Evolutionary conservation across 2,113 vertebrate species (phyloP), one percentile per base, ranked within the genome.

Genomic region (Chlamydotis undulata): DNA sequence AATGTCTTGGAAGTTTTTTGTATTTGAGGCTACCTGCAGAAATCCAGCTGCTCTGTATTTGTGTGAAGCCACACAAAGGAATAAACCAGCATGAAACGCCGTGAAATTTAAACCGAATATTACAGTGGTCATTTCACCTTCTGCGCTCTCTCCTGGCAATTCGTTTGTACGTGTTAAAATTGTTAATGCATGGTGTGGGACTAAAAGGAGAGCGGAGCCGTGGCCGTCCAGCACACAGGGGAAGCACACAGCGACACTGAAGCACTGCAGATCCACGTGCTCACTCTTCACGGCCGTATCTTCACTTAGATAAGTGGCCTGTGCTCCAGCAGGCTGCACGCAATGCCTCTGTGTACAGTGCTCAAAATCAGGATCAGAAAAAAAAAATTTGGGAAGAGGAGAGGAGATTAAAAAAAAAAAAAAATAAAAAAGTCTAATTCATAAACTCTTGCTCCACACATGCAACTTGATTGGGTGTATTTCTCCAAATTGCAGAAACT

Each of bases 211-310:
- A 81, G 45, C 0, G 4, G 28, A 67, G 43, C 50, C 37, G 49
- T n/a, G 31, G 8, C 45, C 43, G 59, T 7, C 49, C 49, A 22
- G 23, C 9, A 9, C 17, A 15, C 4, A 11, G 39, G 65, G 7
- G 45, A 19, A 33, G 55, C 33, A 24, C 65, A n/a, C 0, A 0
- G 82, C 2, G 49, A 63, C 41, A 33, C 31, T 23, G n/a, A 4
- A 2, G 57, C 53, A 49, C 64, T 35, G 19, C n/a, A 78, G 52
- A 13, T 10, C 7, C 84, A 33, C 43, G 7, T 0, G 1, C n/a
- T 55, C 35, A 2, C 35, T 11, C 31, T 2, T 7, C 33, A 2
- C 0, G 4, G 43, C 63, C 10, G 2, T 3, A n/a, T 9, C 55
- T 14, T 52, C 55, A 4, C 64, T 25, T 4, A 25, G 35, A 7